These are phyloP conservation scores for Bothrops jararaca DNA, from an alignment of 2,113 vertebrate genomes.

Conservation along the genomic window DNA sequence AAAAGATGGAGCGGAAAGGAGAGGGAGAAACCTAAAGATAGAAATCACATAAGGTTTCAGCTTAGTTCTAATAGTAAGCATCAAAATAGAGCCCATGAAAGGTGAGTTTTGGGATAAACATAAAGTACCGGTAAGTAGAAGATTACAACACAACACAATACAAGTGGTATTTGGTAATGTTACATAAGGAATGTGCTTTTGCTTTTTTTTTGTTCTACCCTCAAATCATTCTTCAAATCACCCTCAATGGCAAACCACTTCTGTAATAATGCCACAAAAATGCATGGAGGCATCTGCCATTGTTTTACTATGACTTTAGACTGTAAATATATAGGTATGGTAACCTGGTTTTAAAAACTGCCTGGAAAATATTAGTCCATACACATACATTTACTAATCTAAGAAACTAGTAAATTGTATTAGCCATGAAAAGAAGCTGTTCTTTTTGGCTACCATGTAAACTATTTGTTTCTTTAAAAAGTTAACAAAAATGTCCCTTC, in stretches of 20 bases:
- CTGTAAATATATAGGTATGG: not conserved
- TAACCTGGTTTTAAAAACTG: not conserved
- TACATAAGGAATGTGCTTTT: not conserved
- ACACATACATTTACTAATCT: not conserved
- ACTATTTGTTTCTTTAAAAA: not conserved
- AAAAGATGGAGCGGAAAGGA: not conserved
- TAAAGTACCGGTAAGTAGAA: not conserved
- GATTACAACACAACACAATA: not conserved
- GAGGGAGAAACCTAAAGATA: not conserved
- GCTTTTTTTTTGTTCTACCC: not conserved
- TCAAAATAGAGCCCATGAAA: not conserved
- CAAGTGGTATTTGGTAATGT: not conserved
- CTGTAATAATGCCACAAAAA: not conserved
- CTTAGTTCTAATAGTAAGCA: not conserved
- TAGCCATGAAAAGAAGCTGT: not conserved
- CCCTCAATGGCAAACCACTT: not conserved
- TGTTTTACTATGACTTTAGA: not conserved
- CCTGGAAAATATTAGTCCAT: not conserved
- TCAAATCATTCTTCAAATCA: not conserved
- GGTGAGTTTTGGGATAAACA: not conserved
- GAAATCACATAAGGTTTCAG: not conserved
- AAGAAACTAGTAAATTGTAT: not conserved
- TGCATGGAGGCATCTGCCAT: not conserved
- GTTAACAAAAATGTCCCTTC: not conserved
- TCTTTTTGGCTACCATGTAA: not conserved